Base-by-base conservation (phyloP, 2,888 invertebrate genomes). In the Sipunculus nudus region DNA sequence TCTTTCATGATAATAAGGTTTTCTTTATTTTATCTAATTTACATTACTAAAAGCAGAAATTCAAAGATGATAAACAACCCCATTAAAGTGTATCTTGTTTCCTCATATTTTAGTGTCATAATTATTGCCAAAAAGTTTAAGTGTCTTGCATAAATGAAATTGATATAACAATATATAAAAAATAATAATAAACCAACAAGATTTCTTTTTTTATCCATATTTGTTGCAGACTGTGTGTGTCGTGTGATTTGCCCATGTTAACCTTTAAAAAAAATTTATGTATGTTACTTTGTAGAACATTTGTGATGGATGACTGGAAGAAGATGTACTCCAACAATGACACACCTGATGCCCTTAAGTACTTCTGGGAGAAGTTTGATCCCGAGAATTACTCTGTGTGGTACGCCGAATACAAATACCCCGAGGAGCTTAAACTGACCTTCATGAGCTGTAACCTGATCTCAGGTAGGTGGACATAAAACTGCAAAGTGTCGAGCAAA, bases 391-490 rank as follows among this genome's bases (percentile, higher is more conserved):
- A 95, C 84, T 96, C 96, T 64, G 94, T 99, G 85, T 99, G 99
- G 99, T 90, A 88, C 70, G 91, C 94, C 53, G 96, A 97, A 87
- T 99, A 99, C 88, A 96, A 96, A 85, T 98, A 93, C 86, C 91
- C 92, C 63, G 88, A 94, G 62, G 97, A 99, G 83, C 88, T 98
- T 25, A 87, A 91, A 68, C 92, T 93, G 85, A 90, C 92, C 45
- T 98, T 96, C 88, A 98, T 98, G 98, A 95, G 94, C 84, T 96
- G 96, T 85, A 99, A 99, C 87, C 89, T 99, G 60, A 96, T 99
- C 82, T 89, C 92, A 67, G 94, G 92, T 91, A 76, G 75, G 84
- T 75, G 32, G 25, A n/a, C n/a, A n/a, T n/a, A n/a, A n/a, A n/a
- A n/a, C n/a, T n/a, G n/a, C n/a, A n/a, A n/a, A n/a, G n/a, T n/a